Evolutionary conservation across 1,140 invertebrate species (phyloP), one percentile per base, ranked within the genome.

Genomic region (Drosophila hydei): DNA sequence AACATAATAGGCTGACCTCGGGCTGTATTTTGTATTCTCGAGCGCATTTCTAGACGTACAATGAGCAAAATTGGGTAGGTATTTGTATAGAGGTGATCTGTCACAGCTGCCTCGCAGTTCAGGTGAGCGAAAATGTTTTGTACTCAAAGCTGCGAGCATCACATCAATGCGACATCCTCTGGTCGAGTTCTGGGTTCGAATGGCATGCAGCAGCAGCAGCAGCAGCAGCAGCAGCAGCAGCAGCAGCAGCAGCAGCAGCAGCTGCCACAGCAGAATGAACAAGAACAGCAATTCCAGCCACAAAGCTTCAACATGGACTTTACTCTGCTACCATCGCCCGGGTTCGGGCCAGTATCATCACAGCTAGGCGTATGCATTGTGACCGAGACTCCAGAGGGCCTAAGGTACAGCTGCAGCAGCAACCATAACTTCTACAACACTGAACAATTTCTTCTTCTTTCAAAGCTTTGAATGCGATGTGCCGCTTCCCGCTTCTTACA

Each of bases 391-490:
- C 79, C 79, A 2, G 79, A 84, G 27, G 79, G 79, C n/a, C 43
- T 84, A 0, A 84, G 79, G 79, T 84, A 67, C 8, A 23, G 7
- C 9, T 1, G 18, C 9, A 12, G 8, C 8, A 11, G 0, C n/a
- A n/a, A n/a, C n/a, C n/a, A n/a, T n/a, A n/a, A n/a, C 42, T 43
- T 19, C 9, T 43, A 8, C 0, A 9, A 9, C 4, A n/a, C 4
- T 12, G 8, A 5, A 19, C 16, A n/a, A 11, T 18, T 19, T 6
- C 2, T 23, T 7, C 6, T 23, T 18, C 14, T n/a, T 1, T 16
- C n/a, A 0, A 12, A 84, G 79, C 52, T 70, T 84, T 54, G 79
- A 84, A 12, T 84, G 79, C 51, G 79, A 75, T 50, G 79, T 84
- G 5, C 79, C 79, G 4, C 25, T 84, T 19, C 79, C 79, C 6